Evolutionary conservation across 35 echinoderm and acorn worm species (phyloP).

Genomic region (Holothuria glaberrima): DNA sequence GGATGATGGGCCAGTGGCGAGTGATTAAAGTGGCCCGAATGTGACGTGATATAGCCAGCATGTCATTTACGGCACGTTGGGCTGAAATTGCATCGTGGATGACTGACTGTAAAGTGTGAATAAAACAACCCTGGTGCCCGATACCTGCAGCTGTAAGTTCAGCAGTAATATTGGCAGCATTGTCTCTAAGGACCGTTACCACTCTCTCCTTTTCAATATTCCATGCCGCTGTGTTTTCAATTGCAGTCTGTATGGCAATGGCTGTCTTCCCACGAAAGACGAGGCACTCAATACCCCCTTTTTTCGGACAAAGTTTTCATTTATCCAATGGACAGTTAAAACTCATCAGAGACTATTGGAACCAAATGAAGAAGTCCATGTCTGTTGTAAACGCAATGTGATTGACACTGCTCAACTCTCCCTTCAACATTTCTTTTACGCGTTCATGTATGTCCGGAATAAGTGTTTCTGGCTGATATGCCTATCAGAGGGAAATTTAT

Average conservation of each 20-base stretch:
- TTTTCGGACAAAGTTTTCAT: conserved; percentile 8
- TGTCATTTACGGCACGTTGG: conserved; percentile 20
- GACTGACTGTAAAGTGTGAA: background rate
- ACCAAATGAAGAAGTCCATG: conserved; percentile 2
- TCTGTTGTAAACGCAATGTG: conserved; percentile 37
- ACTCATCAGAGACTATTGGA: conserved; percentile 23
- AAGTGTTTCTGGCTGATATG: conserved; percentile 7
- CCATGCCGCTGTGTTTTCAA: conserved; percentile 5
- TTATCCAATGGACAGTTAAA: conserved; percentile 16
- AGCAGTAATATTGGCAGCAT: conserved; percentile 33
- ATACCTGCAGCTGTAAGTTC: background rate
- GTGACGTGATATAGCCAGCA: conserved; percentile 5
- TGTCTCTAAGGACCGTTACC: conserved; percentile 13
- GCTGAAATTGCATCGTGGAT: background rate
- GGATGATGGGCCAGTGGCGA: conserved; percentile 13
- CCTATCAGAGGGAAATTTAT: background rate
- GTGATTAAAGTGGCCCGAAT: conserved; percentile 4
- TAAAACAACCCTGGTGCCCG: background rate
- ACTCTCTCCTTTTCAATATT: conserved; percentile 11
- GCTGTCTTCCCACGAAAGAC: conserved; percentile 2
- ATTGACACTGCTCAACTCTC: background rate
- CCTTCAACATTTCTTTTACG: background rate
- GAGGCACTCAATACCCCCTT: background rate
- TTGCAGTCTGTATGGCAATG: conserved; percentile 10
- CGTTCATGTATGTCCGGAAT: background rate